Base-by-base conservation (phyloP, 2,113 vertebrate species). In the Catharus bicknelli region DNA sequence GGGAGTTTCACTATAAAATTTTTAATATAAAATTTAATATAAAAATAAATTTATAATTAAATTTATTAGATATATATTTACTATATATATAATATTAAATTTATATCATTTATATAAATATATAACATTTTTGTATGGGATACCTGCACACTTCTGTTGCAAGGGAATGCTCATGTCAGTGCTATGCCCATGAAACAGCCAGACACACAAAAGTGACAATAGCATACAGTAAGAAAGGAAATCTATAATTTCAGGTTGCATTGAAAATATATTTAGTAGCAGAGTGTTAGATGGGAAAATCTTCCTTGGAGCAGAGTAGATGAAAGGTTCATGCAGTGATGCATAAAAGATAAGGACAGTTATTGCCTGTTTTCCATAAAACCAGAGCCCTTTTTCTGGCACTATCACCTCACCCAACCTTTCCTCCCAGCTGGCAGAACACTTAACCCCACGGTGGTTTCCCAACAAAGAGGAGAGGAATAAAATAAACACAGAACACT, bases 401-500 rank as follows among this genome's bases (percentile, higher is more conserved):
- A 57, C 36, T 45, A 40, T 26, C 58, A 57, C 25, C 82, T 79
- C 29, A 22, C 16, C 21, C 69, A 86, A 7, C 38, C 45, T 43
- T 38, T 58, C n/a, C 59, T 83, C 70, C 25, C 62, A 57, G 67
- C 7, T 57, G 54, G 58, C 2, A 34, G 11, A 76, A 58, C 34
- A 10, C 58, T 68, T 53, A 63, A 81, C 18, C 34, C n/a, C 48
- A 75, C 0, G 2, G n/a, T 10, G 27, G 34, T 34, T 76, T 63
- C 45, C 87, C 23, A 40, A 9, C 23, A 13, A 50, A 63, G 29
- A 81, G 38, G 32, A 25, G 51, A 78, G 48, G 30, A 84, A 30
- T 21, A 83, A 55, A 1, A 3, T 3, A 53, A 53, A n/a, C 2
- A 3, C 40, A 57, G 57, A 70, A 53, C 0, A 0, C 20, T 81